These are phyloP conservation scores for Gila orcuttii DNA, from an alignment of 2,113 vertebrate genomes.

Conservation along the genomic window DNA sequence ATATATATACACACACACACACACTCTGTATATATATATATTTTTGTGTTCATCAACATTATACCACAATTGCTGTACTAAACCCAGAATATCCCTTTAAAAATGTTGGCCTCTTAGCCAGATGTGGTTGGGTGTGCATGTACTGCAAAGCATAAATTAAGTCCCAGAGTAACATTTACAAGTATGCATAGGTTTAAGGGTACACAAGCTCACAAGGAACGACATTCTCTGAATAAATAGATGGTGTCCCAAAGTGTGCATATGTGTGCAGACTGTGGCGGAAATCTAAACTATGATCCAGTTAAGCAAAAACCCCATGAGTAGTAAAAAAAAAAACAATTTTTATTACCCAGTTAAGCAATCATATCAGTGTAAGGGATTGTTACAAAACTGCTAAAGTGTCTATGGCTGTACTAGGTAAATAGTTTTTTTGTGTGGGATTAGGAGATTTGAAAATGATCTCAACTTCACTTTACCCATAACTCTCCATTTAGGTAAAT, in stretches of 20 bases:
- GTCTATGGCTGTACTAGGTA: constrained; percentile 5
- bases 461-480: constrained; percentile 1
- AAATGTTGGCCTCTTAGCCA: neutral
- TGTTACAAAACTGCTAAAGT: neutral
- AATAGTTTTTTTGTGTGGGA: neutral
- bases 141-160: constrained; percentile 18
- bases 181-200: constrained; percentile 1
- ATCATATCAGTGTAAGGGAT: neutral
- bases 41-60: neutral
- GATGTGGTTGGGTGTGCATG: neutral
- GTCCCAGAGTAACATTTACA: constrained; percentile 18
- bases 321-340: neutral
- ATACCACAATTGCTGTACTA: neutral
- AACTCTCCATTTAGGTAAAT: constrained; percentile 24
- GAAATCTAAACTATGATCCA: constrained; percentile 30
- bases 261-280: neutral
- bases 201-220: neutral
- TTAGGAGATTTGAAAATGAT: neutral
- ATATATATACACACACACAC: too few species aligned
- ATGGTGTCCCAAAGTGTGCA: neutral
- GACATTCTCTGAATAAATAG: constrained; percentile 2
- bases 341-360: constrained; percentile 3
- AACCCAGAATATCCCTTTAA: neutral
- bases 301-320: constrained; percentile 36
- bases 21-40: neutral